Base-by-base conservation (phyloP, 2,797 vertebrate genomes). In the Gymnothorax reevesii region DNA sequence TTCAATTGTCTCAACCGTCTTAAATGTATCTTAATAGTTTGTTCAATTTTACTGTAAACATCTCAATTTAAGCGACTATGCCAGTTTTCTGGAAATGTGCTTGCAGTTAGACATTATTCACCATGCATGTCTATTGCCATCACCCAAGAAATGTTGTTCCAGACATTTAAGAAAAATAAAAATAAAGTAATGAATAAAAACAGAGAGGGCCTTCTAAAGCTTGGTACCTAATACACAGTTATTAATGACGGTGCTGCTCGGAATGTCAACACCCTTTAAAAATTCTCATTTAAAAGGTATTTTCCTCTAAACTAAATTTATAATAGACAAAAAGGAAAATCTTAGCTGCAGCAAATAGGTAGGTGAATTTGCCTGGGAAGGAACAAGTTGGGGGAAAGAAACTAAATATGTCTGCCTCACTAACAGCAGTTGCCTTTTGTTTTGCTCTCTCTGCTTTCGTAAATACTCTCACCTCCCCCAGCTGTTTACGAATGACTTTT, bases 401-500 rank as follows among this genome's bases (percentile, higher is more conserved):
- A 85, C 83, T 64, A 54, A 75, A 75, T 33, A 62, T 90, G 87
- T 88, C 79, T 89, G 86, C 87, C 90, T 82, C 15, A 10, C 79
- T 88, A 59, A 80, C 25, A 27, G 80, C 85, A 66, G 85, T 64
- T 27, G 52, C 80, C 83, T 55, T 87, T 25, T 87, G 64, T 64
- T 66, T 83, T 25, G 17, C 82, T 12, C 62, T 59, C 84, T 83
- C 83, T 86, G 87, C 79, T 77, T 71, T 59, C 69, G 7, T 49
- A 10, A 20, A 3, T 17, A 57, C 27, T 49, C 25, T 20, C 85
- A 27, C 85, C 69, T 83, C 4, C 2, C 84, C 57, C 22, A 27
- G 64, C 42, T 27, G 57, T 17, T 33, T 62, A 84, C 57, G 71
- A 71, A 87, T 85, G 86, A 86, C 84, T 90, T 91, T 88, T 91